Percentiles rank a stretch among this genome's conserved stretches.
phyloP scores from a whole-genome alignment of 37 sponge, comb jelly and placozoan species.

The Haliclona indistincta region DNA sequence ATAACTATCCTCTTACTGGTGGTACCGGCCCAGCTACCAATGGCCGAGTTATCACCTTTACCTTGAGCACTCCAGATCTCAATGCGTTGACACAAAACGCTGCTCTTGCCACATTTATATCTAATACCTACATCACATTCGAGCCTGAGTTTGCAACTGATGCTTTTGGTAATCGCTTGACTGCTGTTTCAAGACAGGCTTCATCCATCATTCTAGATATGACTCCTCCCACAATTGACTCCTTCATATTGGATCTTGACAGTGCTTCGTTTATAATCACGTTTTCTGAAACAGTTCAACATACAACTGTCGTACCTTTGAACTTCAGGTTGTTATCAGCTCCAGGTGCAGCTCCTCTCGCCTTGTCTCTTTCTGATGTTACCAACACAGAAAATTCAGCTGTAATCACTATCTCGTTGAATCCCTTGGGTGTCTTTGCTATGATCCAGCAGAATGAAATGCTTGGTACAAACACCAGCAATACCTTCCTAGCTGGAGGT shows the following conservation, averaged over 20 bases:
- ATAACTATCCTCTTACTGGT: constrained; percentile 26
- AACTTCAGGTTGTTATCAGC: constrained; percentile 27
- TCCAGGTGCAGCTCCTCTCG: background rate
- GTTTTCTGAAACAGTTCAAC: constrained; percentile 68
- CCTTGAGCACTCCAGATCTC: constrained; percentile 54
- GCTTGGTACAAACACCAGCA: constrained; percentile 36
- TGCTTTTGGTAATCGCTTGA: constrained; percentile 72
- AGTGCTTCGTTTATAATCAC: constrained; percentile 43
- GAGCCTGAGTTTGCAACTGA: constrained; percentile 42
- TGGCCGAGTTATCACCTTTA: constrained; percentile 38
- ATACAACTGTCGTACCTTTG: constrained; percentile 3
- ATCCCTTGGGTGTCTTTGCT: constrained; percentile 2
- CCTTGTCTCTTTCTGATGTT: constrained; percentile 19
- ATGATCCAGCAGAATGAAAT: constrained; percentile 17
- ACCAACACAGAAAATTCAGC: constrained; percentile 7
- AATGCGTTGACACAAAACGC: constrained; percentile 49
- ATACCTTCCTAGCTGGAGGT: constrained; percentile 34
- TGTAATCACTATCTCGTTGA: constrained; percentile 13
- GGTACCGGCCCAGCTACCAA: constrained; percentile 32
- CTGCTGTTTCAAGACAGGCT: constrained; percentile 28
- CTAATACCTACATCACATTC: constrained; percentile 37
- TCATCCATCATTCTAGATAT: constrained; percentile 42
- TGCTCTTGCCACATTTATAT: constrained; percentile 16
- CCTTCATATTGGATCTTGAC: constrained; percentile 66
- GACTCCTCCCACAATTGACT: constrained; percentile 39